Conservation (phyloP, 2,888 invertebrate genomes). For the Drosophila melanosoma region DNA sequence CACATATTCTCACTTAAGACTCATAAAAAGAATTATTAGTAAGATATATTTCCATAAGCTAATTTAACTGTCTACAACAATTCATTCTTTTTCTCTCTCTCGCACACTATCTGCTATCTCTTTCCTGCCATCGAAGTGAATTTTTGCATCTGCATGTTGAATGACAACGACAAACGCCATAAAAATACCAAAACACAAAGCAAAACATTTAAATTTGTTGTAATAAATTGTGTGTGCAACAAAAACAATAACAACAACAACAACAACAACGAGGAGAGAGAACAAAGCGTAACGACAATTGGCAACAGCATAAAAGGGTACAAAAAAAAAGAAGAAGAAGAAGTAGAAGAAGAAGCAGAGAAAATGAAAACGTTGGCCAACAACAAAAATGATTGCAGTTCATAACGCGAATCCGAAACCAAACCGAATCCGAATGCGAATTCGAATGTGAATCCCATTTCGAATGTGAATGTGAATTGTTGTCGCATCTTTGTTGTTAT, state of each 20-base stretch:
- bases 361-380: constrained; percentile 36
- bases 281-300: constrained; percentile 65
- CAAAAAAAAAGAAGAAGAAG: constrained; percentile 2
- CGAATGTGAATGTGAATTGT: constrained; percentile 57
- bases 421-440: constrained; percentile 28
- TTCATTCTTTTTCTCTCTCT: background rate
- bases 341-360: background rate
- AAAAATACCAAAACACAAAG: constrained; percentile 69
- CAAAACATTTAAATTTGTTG: constrained; percentile 80
- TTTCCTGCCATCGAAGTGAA: too few relatives aligned
- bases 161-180: constrained; percentile 55
- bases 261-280: constrained; percentile 21
- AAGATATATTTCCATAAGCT: too few relatives aligned
- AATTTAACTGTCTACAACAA: background rate
- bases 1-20: too few relatives aligned
- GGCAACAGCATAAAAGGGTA: constrained; percentile 33
- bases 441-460: constrained; percentile 33
- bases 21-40: too few relatives aligned
- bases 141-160: constrained; percentile 46
- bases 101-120: background rate
- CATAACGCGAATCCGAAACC: constrained; percentile 57
- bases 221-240: constrained; percentile 75
- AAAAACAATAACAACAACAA: constrained; percentile 37
- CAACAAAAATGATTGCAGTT: constrained; percentile 69
- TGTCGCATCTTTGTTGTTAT: constrained; percentile 33